These are phyloP conservation scores for Ciconia nigra DNA, from an alignment of 2,797 vertebrate genomes.

Conservation along the genomic window DNA sequence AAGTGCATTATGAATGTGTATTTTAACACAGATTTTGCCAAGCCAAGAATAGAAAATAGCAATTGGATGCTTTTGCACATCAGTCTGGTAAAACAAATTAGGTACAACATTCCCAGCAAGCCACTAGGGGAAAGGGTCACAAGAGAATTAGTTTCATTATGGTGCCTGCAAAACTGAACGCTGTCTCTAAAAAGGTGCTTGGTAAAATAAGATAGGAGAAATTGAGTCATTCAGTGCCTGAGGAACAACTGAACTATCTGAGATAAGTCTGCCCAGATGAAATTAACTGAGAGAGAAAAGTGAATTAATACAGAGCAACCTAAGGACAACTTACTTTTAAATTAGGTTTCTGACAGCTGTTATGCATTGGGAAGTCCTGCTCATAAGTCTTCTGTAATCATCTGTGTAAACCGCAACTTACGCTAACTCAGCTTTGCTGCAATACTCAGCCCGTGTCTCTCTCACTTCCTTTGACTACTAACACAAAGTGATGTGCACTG, in stretches of 20 bases:
- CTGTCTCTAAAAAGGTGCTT: not conserved
- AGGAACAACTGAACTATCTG: not conserved
- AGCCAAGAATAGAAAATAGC: not conserved
- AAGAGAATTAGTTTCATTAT: not conserved
- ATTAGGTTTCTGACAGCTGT: not conserved
- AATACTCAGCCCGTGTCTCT: not conserved
- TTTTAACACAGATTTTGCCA: not conserved
- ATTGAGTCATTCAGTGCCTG: not conserved
- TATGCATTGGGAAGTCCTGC: not conserved
- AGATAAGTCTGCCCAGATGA: not conserved
- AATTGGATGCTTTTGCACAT: not conserved
- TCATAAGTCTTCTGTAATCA: not conserved
- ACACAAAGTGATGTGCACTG: not conserved
- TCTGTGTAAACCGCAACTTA: not conserved
- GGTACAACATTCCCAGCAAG: not conserved
- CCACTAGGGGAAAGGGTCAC: not conserved
- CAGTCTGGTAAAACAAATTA: not conserved
- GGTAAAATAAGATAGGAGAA: not conserved
- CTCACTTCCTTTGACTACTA: not conserved
- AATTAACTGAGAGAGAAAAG: not conserved
- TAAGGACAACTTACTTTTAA: not conserved
- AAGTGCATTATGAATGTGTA: not conserved
- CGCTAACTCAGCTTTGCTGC: not conserved
- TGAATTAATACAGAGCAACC: slow-evolving; percentile 1
- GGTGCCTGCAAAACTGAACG: not conserved